Evolutionary conservation across 2,797 vertebrate genomes (phyloP), one percentile per base, ranked within the genome.

Genomic region (Anableps anableps): DNA sequence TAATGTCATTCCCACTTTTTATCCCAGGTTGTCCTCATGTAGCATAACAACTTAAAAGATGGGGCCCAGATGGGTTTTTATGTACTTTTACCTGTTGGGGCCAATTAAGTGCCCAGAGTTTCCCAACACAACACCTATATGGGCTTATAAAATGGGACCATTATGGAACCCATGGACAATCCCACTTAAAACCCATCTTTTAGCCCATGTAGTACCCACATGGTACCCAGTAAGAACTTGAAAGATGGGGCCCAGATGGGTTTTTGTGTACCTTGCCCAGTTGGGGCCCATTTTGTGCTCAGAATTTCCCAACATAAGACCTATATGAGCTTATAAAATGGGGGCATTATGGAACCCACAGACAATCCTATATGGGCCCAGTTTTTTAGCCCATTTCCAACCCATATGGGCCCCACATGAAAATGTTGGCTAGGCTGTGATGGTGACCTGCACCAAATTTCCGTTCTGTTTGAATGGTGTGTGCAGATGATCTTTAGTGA

Each of bases 401-500:
- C 9, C 9, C 9, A 0, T 8, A 43, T 43, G 41, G 5, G 41
- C 41, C 2, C 41, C 41, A 43, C 41, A 43, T 43, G 41, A 10
- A 47, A 47, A 47, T 47, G 45, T 10, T 47, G 45, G 41, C 41
- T 43, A 8, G n/a, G n/a, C 34, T 38, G 62, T 21, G 62, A 21
- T 64, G 62, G 19, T 36, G 34, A 3, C 34, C 34, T 21, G 34
- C 34, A 23, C 10, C 14, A 19, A 36, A 36, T 86, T 8, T n/a
- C 10, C 31, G 7, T 50, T 38, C 51, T 55, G 74, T 41, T 1
- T 45, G 80, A 73, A 60, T 34, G 31, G 43, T 78, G 9, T 73
- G n/a, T 50, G 41, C 74, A 38, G 74, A 38, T 76, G 73, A 55
- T 21, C 8, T 19, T 31, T 11, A 60, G 72, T 76, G 72, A 78